Percentiles rank a stretch among this genome's conserved stretches.
Conservation (phyloP, 2,797 vertebrate species). For the Cichlasoma orientale region DNA sequence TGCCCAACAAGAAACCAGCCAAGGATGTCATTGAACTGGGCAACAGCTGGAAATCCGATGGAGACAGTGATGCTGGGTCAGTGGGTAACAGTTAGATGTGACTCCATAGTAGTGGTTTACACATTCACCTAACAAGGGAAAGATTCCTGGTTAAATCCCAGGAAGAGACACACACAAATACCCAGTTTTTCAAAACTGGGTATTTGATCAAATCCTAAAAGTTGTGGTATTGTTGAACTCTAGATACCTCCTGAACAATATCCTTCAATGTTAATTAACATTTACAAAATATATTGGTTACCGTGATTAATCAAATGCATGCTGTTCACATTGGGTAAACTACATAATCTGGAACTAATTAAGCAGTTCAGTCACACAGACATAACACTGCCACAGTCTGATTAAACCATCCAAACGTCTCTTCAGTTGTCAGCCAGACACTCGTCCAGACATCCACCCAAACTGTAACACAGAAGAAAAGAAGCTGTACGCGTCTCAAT, state of each 20-base stretch:
- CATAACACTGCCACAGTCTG: neutral
- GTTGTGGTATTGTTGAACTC: neutral
- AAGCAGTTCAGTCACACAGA: neutral
- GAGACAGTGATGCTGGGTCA: conserved; percentile 82
- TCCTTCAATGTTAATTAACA: too few species aligned
- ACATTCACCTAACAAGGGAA: too few species aligned
- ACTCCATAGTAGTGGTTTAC: neutral
- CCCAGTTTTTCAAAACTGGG: neutral
- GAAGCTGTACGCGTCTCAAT: conserved; percentile 53
- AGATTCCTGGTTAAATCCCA: too few species aligned
- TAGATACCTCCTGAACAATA: too few species aligned
- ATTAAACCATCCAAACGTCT: neutral
- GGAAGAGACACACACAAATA: neutral
- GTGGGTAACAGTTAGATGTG: neutral
- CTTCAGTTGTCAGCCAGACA: conserved; percentile 73
- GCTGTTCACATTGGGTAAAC: neutral
- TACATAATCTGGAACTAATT: neutral
- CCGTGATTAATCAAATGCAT: neutral
- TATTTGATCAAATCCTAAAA: too few species aligned
- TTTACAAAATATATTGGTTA: neutral
- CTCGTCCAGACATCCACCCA: conserved; percentile 67
- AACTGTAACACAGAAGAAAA: conserved; percentile 73
- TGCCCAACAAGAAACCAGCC: conserved; percentile 79
- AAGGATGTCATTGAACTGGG: conserved; percentile 79
- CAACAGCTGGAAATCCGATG: conserved; percentile 86